Evolutionary conservation across 1,140 invertebrate genomes (phyloP).

Genomic region (Drosophila sp.): DNA sequence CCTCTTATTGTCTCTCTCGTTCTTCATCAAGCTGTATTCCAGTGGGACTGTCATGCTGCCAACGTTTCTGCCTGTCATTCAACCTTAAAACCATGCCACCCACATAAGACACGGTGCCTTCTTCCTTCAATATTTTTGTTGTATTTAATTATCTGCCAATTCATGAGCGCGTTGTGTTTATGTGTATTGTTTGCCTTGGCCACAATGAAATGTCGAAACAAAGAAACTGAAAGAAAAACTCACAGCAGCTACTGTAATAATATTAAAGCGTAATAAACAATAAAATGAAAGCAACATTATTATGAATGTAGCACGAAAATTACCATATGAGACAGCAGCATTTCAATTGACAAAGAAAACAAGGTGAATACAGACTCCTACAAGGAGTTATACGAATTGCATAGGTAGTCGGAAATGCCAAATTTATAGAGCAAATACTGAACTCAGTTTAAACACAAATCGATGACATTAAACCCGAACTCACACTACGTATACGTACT

Average conservation of each 20-base stretch:
- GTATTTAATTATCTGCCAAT: constrained; percentile 52
- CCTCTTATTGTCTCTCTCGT: background rate
- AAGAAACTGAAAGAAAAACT: constrained; percentile 28
- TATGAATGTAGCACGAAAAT: constrained; percentile 22
- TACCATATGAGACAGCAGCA: background rate
- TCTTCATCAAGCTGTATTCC: background rate
- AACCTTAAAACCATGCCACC: constrained; percentile 27
- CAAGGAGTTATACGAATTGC: background rate
- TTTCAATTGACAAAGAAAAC: constrained; percentile 5
- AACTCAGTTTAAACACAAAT: constrained; percentile 44
- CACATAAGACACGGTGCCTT: constrained; percentile 16
- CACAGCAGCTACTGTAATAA: constrained; percentile 45
- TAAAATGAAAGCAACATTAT: constrained; percentile 43
- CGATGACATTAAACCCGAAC: constrained; percentile 1
- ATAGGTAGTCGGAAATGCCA: constrained; percentile 38
- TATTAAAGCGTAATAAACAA: constrained; percentile 60
- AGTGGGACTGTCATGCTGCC: constrained; percentile 22
- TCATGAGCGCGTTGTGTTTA: constrained; percentile 23
- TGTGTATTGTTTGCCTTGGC: constrained; percentile 15
- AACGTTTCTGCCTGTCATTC: constrained; percentile 24
- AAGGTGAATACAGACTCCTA: background rate
- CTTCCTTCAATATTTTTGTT: constrained; percentile 32
- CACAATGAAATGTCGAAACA: constrained; percentile 9
- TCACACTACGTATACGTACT: constrained; percentile 63
- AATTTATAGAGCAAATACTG: constrained; percentile 35